Evolutionary conservation across 2,797 vertebrate species (phyloP).

Genomic region (Dipus sagitta): DNA sequence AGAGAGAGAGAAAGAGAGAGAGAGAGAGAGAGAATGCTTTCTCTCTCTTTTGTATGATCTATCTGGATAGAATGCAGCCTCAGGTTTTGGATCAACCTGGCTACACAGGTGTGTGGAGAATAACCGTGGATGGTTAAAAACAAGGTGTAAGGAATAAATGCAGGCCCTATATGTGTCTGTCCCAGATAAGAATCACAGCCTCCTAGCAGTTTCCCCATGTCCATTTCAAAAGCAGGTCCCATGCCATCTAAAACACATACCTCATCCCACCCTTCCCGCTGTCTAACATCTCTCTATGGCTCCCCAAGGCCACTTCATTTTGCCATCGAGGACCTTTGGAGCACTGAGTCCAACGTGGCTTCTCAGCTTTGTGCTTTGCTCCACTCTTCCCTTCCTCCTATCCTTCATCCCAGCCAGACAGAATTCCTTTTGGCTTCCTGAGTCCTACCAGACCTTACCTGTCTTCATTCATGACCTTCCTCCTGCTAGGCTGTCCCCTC

Average conservation of each 20-base stretch:
- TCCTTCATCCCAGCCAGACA: neutral
- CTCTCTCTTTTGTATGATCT: neutral
- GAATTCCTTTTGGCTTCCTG: neutral
- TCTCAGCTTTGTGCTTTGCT: neutral
- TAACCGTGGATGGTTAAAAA: neutral
- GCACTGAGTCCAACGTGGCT: neutral
- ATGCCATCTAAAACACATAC: neutral
- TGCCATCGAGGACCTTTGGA: neutral
- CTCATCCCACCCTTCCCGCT: neutral
- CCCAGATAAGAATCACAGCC: neutral
- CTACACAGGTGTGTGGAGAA: neutral
- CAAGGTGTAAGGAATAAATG: neutral
- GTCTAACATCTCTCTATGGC: neutral
- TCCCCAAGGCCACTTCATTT: neutral
- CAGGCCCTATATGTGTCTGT: neutral
- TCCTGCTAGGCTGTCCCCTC: neutral
- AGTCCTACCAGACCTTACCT: neutral
- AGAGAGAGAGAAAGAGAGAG: no score
- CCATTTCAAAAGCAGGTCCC: slow-evolving; percentile 22
- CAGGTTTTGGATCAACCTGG: neutral
- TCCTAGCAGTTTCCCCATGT: neutral
- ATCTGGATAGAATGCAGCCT: neutral
- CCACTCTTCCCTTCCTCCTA: neutral
- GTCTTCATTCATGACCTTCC: neutral
- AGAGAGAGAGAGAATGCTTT: neutral